Evolutionary conservation across 2,888 invertebrate species (phyloP).

Genomic region (Ischnus inquisitorius): DNA sequence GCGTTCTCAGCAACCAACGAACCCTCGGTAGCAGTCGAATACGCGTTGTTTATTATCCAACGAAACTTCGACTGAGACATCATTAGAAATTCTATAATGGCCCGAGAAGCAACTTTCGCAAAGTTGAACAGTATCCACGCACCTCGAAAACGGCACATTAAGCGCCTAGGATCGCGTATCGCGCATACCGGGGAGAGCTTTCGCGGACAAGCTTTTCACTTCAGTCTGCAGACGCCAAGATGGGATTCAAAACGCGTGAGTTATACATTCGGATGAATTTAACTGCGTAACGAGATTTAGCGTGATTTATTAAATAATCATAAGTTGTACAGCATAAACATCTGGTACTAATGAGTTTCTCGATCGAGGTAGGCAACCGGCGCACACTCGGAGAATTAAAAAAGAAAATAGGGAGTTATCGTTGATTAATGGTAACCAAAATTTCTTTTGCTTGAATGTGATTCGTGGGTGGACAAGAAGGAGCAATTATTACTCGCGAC

Average conservation of each 20-base stretch:
- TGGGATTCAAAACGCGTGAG: neutral
- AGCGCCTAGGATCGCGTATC: neutral
- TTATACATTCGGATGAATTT: neutral
- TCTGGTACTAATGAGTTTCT: conserved; percentile 9
- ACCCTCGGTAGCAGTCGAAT: conserved; percentile 43
- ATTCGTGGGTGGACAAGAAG: neutral
- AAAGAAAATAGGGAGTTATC: neutral
- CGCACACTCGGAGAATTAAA: neutral
- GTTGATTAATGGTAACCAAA: neutral
- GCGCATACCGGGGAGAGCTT: neutral
- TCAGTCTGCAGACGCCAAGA: neutral
- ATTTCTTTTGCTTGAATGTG: neutral
- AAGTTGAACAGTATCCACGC: conserved; percentile 30
- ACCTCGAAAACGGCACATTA: conserved; percentile 29
- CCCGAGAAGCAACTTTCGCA: conserved; percentile 38
- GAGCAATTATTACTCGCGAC: no score
- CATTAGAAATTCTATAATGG: conserved; percentile 63
- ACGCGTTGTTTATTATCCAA: conserved; percentile 61
- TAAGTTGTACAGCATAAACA: neutral
- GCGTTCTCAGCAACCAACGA: conserved; percentile 30
- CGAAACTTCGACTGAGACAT: conserved; percentile 49
- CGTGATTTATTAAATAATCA: conserved; percentile 21
- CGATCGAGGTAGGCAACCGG: neutral
- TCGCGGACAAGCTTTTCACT: neutral
- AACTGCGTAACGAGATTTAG: neutral